A percentile compares a stretch with the other conserved stretches of the same genome.
phyloP scores from a whole-genome alignment of 1,140 invertebrate genomes.

The Alviniconcha marisindica region DNA sequence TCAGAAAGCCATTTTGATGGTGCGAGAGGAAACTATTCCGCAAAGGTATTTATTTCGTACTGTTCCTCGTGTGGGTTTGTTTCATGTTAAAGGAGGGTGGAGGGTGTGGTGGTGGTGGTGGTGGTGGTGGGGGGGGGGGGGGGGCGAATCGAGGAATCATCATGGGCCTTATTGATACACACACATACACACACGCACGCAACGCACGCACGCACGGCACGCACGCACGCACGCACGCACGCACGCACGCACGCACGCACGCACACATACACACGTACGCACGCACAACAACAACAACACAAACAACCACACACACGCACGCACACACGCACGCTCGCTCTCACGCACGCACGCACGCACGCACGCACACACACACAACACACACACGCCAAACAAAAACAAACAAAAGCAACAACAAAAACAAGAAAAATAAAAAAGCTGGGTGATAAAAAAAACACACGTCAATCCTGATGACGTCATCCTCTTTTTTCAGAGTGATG shows the following conservation, averaged over 20 bases:
- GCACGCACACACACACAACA: no score
- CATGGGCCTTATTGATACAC: neutral
- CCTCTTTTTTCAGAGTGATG: neutral
- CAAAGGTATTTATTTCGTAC: neutral
- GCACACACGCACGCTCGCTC: neutral
- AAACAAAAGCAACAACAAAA: neutral
- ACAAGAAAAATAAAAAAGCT: no score
- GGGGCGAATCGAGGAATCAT: neutral
- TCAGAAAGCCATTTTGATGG: slow-evolving; percentile 20
- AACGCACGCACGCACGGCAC: neutral
- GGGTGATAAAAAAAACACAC: no score
- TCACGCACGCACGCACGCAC: no score
- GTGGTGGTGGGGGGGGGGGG: no score
- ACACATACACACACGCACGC: neutral
- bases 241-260: neutral
- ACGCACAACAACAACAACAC: neutral
- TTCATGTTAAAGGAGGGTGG: neutral
- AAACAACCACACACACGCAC: neutral
- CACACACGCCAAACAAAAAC: no score
- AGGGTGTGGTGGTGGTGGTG: no score
- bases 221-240: neutral
- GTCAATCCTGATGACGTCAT: no score
- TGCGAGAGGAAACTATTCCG: neutral
- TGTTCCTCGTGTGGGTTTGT: neutral
- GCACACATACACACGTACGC: neutral